Conservation (phyloP, 2,113 vertebrate species). For the Myiozetetes cayanensis region DNA sequence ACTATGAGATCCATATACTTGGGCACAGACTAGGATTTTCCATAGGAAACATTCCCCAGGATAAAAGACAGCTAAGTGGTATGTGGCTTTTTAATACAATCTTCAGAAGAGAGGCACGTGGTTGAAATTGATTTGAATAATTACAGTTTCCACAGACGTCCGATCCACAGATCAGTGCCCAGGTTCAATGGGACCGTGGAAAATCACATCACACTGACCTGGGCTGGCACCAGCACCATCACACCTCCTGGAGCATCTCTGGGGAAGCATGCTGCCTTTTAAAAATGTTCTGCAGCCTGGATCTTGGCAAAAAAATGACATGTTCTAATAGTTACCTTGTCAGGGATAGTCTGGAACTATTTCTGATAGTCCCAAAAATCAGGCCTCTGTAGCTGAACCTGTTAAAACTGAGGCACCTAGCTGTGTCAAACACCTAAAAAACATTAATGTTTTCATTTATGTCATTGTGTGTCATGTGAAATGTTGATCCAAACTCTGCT, state of each 20-base stretch:
- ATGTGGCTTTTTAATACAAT: not conserved
- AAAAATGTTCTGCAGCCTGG: not conserved
- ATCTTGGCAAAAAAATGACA: not conserved
- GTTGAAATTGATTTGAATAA: constrained; percentile 20
- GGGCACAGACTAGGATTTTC: constrained; percentile 40
- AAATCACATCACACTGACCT: constrained; percentile 35
- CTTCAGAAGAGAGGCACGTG: not conserved
- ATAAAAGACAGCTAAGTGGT: not conserved
- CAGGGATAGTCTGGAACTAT: not conserved
- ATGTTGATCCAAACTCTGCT: not conserved
- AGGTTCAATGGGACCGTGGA: constrained; percentile 40
- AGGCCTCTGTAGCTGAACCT: not conserved
- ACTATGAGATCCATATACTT: not conserved
- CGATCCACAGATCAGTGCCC: constrained; percentile 54
- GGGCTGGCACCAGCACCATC: constrained; percentile 5
- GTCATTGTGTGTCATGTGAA: not conserved
- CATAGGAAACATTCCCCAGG: not conserved
- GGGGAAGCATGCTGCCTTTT: not conserved
- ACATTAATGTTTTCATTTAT: not conserved
- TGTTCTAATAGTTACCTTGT: not conserved
- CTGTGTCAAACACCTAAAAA: not conserved
- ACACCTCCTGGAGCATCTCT: not conserved
- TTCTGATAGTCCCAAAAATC: not conserved
- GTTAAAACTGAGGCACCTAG: not conserved
- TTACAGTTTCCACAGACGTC: constrained; percentile 63